Evolutionary conservation across 2,113 vertebrate species (phyloP).

Genomic region (Panthera leo): DNA sequence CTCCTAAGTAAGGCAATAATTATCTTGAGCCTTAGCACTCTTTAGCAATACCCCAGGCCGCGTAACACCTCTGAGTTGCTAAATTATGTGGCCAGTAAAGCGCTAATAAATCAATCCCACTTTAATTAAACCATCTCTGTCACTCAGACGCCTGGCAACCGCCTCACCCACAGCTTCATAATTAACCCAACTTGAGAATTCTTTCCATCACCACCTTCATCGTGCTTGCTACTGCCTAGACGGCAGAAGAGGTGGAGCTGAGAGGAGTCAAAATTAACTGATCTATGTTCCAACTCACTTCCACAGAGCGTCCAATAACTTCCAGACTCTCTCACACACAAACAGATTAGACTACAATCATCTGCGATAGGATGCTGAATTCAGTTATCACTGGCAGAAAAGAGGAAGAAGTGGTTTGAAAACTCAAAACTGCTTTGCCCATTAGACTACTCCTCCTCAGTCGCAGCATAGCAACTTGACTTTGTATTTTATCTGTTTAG

Average conservation of each 20-base stretch:
- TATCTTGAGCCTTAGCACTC: conserved; percentile 53
- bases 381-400: not conserved
- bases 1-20: conserved; percentile 65
- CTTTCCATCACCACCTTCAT: not conserved
- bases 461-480: no score
- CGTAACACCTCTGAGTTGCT: conserved; percentile 53
- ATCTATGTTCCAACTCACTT: not conserved
- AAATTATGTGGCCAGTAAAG: conserved; percentile 66
- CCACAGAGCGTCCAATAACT: not conserved
- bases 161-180: not conserved
- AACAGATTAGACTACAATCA: not conserved
- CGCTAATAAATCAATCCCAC: conserved; percentile 71
- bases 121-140: conserved; percentile 59
- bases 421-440: not conserved
- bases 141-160: conserved; percentile 15
- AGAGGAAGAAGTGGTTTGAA: not conserved
- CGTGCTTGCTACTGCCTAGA: not conserved
- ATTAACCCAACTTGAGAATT: not conserved
- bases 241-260: not conserved
- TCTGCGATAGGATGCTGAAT: not conserved
- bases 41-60: conserved; percentile 65
- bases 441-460: not conserved
- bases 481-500: not conserved
- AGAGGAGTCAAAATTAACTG: not conserved
- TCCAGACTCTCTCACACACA: not conserved